Percentiles rank a stretch among this genome's conserved stretches.
Evolutionary conservation across 2,888 invertebrate genomes (phyloP).

Genomic region (Gasteruption jaculator): DNA sequence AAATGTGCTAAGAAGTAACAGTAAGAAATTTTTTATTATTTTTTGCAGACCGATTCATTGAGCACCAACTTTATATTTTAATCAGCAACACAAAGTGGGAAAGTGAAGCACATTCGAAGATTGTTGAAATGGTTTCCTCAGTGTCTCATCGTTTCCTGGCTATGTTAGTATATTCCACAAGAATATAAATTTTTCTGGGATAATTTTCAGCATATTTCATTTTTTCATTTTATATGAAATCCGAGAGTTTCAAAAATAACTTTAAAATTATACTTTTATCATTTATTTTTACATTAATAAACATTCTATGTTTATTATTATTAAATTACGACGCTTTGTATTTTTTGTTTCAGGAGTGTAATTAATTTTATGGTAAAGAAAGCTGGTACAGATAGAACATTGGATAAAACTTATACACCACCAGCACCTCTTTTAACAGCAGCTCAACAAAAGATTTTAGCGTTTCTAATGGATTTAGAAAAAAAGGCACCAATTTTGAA

Average conservation of each 20-base stretch:
- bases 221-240: too few relatives aligned
- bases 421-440: constrained; percentile 53
- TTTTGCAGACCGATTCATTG: constrained; percentile 33
- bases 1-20: background rate
- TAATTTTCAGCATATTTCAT: constrained; percentile 1
- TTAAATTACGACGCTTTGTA: background rate
- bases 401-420: constrained; percentile 46
- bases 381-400: constrained; percentile 29
- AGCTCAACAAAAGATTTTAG: constrained; percentile 48
- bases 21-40: constrained; percentile 5
- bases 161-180: constrained; percentile 27
- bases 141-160: constrained; percentile 30
- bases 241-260: too few relatives aligned
- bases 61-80: constrained; percentile 29
- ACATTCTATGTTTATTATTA: too few relatives aligned
- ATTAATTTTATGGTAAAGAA: constrained; percentile 29
- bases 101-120: constrained; percentile 25
- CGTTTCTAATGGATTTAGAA: constrained; percentile 46
- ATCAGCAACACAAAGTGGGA: constrained; percentile 32
- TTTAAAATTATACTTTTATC: too few relatives aligned
- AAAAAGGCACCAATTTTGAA: constrained; percentile 30
- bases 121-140: constrained; percentile 28
- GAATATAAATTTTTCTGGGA: constrained; percentile 4
- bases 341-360: constrained; percentile 31
- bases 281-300: too few relatives aligned